Base-by-base conservation (phyloP, 2,888 invertebrate species). In the Cataglyphis rosenhaueri region DNA sequence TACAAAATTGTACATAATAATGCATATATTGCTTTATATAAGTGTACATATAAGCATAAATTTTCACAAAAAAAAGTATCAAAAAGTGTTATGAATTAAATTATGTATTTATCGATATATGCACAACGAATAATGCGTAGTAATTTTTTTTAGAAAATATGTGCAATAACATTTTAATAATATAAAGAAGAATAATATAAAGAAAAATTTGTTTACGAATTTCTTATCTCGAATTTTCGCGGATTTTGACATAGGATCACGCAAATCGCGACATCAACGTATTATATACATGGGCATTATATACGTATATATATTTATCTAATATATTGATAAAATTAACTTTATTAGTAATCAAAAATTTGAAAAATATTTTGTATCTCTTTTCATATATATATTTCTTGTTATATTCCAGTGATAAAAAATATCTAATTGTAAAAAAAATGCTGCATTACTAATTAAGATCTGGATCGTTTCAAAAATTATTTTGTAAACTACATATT, bases 1-100 rank as follows among this genome's bases (percentile, higher is more conserved):
- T 70, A 70, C 41, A 59, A 59, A 68, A 68, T 44, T 70, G 21
- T 70, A 70, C 18, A 79, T 59, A 79, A 59, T 78, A 35, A 59
- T 21, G 41, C 52, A 44, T 21, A 29, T 66, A 1, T 15, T n/a
- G 4, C 70, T 59, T 59, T 25, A 70, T 41, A 38, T 57, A 71
- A 78, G 8, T 70, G 44, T 79, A 79, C 12, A 70, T 59, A 65
- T 41, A 59, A 21, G 35, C 29, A 66, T 35, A 18, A 8, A 44
- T 55, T 38, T 76, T 21, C 9, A 55, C 15, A 65, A 38, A 41
- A 29, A 29, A 29, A 2, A 29, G 29, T 29, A 29, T 29, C 15
- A n/a, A 65, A 32, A 9, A n/a, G 0, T n/a, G n/a, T 61, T 18
- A 32, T 3, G 9, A 62, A 62, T 18, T 62, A 10, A n/a, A 35